phyloP scores from a whole-genome alignment of 2,113 vertebrate genomes.

The Perognathus longimembris region DNA sequence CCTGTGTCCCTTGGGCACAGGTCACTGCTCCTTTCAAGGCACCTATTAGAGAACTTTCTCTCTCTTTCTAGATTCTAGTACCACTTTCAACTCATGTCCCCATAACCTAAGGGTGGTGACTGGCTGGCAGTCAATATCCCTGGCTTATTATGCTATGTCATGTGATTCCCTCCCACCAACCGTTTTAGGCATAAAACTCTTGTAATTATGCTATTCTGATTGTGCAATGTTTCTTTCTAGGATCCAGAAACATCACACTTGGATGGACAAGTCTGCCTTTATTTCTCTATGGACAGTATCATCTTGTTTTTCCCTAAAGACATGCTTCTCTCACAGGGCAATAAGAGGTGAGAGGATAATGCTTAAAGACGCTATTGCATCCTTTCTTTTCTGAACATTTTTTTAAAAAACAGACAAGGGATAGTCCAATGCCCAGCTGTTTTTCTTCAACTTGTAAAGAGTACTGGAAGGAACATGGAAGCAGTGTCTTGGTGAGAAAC shows the following conservation, averaged over 20 bases:
- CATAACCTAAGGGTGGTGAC: not conserved
- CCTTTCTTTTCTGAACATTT: slow-evolving; percentile 39
- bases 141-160: not conserved
- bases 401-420: not conserved
- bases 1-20: not conserved
- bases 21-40: not conserved
- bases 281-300: not conserved
- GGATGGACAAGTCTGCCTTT: not conserved
- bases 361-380: not conserved
- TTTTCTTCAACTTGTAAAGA: not conserved
- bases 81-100: not conserved
- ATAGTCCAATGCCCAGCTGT: not conserved
- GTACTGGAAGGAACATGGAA: not conserved
- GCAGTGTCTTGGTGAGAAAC: not conserved
- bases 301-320: not conserved
- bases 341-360: not conserved
- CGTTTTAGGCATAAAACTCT: slow-evolving; percentile 14
- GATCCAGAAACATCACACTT: not conserved
- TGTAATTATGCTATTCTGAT: not conserved
- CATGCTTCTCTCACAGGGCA: not conserved
- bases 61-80: slow-evolving; percentile 2
- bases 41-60: not conserved
- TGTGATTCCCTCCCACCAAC: not conserved
- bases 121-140: not conserved
- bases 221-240: slow-evolving; percentile 18